Base-by-base conservation (phyloP, 2,888 invertebrate genomes). In the Chloroclysta siterata region DNA sequence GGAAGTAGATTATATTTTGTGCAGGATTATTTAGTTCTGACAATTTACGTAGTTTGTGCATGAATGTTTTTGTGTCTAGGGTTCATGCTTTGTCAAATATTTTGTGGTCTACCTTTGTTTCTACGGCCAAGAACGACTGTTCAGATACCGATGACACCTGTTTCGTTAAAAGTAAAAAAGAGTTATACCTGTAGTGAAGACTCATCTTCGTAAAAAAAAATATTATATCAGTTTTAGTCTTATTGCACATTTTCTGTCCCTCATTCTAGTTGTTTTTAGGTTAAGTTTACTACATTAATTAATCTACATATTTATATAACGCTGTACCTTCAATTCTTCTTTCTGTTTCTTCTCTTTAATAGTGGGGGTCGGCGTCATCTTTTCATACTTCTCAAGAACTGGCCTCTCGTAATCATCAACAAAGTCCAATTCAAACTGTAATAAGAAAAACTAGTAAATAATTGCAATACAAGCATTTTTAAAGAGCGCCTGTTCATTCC, bases 401-500 rank as follows among this genome's bases (percentile, higher is more conserved):
- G 96, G 95, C 67, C 96, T 94, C 74, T 97, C 96, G 78, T 97
- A 97, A 85, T 97, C 97, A 59, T 95, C 95, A 44, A 92, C 90
- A 78, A 93, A 93, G 83, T 93, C 93, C 71, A 92, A 78, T 81
- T 92, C 90, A 68, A 83, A 75, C 89, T 93, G 85, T 56, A 87
- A 86, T 39, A 47, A 11, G 57, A 46, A 33, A 36, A 46, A n/a
- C 53, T 10, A 58, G 44, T 56, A 42, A 17, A 54, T 33, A 29
- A 7, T 50, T 28, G 50, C 50, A 48, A 29, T 48, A 46, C 15
- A 5, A 6, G 8, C 5, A 17, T 33, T 13, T n/a, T 14, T 8
- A 51, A 17, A 17, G 62, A 22, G 53, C 56, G 72, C 60, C 71
- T 6, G 60, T 60, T 63, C 44, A 41, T 53, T 41, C n/a, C 41